Evolutionary conservation across 1,140 invertebrate genomes (phyloP), one percentile per base, ranked within the genome.

Genomic region (Amphibalanus amphitrite): DNA sequence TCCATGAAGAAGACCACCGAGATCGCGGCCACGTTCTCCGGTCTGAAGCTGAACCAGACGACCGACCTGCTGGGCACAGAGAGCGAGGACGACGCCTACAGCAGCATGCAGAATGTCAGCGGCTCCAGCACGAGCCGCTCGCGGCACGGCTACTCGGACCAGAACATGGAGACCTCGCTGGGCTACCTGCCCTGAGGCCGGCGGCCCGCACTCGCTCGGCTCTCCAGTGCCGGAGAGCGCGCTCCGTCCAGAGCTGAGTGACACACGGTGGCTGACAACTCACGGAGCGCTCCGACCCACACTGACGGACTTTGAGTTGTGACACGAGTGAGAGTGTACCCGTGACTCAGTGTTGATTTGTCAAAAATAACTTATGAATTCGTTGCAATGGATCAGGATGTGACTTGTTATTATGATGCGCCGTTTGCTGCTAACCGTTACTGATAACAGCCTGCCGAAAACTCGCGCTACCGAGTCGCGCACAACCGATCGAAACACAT

Each of bases 1-100:
- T 89, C 89, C 30, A 89, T 91, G 15, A 92, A 93, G 79, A 92
- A 93, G 78, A 89, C 88, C 20, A 89, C 90, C 0, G 91, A 93
- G 79, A 92, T 92, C 74, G 90, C 90, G 0, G 90, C 90, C 0
- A 80, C 92, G 6, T 93, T 93, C 78, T 89, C 88, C 0, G 87
- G 89, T 77, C 84, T 89, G 59, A 83, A 85, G 59, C 68, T 80
- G 25, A 77, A 79, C 67, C 76, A 78, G 71, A 79, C 76, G 25
- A 78, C 75, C 25, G 77, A 79, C 71, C 73, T 76, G 20, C 72
- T 78, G 59, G 64, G 72, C 8, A 69, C 76, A 6, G 72, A 76
- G 59, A 75, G 76, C 23, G 73, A 74, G 28, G 77, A 77, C 67
- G 77, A 78, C 38, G 75, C 76, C 20, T 80, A 79, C 70, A 77